These are phyloP conservation scores for Drosophila tani DNA, from an alignment of 1,140 invertebrate species.

Conservation along the genomic window DNA sequence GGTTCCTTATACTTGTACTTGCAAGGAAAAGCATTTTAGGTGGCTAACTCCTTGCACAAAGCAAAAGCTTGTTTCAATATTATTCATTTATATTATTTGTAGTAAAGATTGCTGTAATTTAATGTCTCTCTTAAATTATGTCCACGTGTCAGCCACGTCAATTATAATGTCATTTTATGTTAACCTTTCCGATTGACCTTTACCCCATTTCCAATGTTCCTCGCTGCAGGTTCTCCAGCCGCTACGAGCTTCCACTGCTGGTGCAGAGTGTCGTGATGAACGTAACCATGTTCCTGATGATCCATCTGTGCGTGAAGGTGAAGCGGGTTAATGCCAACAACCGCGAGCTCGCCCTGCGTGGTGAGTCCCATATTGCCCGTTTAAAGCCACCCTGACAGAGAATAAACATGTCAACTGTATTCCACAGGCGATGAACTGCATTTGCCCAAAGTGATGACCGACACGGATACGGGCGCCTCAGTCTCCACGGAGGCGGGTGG, in stretches of 20 bases:
- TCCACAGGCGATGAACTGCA: conserved; percentile 78
- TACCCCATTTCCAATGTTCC: conserved; percentile 29
- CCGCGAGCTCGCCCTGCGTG: conserved; percentile 93
- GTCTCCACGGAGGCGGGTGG: conserved; percentile 70
- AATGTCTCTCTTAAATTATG: background rate
- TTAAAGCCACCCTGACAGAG: background rate
- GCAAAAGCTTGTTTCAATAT: too few relatives aligned
- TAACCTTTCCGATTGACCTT: conserved; percentile 29
- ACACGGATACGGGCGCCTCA: conserved; percentile 72
- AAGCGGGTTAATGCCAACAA: conserved; percentile 93
- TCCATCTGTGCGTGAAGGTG: conserved; percentile 96
- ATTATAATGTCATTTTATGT: conserved; percentile 58
- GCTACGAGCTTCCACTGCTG: conserved; percentile 97
- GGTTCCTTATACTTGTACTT: too few relatives aligned
- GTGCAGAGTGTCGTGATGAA: conserved; percentile 99
- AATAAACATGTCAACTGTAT: conserved; percentile 15
- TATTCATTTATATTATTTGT: too few relatives aligned
- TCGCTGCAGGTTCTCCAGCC: conserved; percentile 96
- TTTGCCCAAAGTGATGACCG: conserved; percentile 80
- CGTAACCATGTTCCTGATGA: conserved; percentile 97
- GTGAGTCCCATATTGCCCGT: conserved; percentile 85
- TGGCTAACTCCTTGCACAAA: too few relatives aligned
- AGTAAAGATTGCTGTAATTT: background rate
- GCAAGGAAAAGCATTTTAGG: too few relatives aligned
- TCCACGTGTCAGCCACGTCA: conserved; percentile 15